Base-by-base conservation (phyloP, 2,888 invertebrate species). In the Cosmorhoe ocellata region DNA sequence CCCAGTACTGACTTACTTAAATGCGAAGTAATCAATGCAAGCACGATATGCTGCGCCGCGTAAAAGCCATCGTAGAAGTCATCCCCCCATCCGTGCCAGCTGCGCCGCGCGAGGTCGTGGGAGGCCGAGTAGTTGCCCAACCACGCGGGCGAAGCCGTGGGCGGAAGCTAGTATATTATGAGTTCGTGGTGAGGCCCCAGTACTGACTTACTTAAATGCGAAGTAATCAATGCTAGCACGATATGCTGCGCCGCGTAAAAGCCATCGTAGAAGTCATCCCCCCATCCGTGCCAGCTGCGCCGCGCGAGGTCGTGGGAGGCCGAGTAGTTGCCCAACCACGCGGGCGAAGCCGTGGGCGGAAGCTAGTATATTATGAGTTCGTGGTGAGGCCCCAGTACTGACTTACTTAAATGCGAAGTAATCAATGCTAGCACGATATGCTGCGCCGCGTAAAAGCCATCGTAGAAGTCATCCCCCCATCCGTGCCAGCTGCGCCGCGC, bases 121-220 rank as follows among this genome's bases (percentile, higher is more conserved):
- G 40, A 58, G 1, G 44, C 41, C 3, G 76, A 59, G 37, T 51
- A 71, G 42, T 76, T 73, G 6, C 76, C 82, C 42, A 61, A n/a
- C n/a, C n/a, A n/a, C n/a, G n/a, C n/a, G n/a, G n/a, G n/a, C n/a
- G n/a, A n/a, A n/a, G n/a, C n/a, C n/a, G n/a, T n/a, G n/a, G n/a
- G n/a, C n/a, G n/a, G n/a, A n/a, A n/a, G n/a, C n/a, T n/a, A n/a
- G n/a, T n/a, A n/a, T n/a, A n/a, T n/a, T n/a, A n/a, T n/a, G n/a
- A n/a, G n/a, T n/a, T n/a, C n/a, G n/a, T n/a, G n/a, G n/a, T n/a
- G n/a, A n/a, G n/a, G n/a, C n/a, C n/a, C n/a, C n/a, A n/a, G n/a
- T n/a, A n/a, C n/a, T n/a, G n/a, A n/a, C 90, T 92, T 81, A 96
- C 96, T 93, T 84, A 96, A 94, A 91, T 96, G 95, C 81, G 94